A percentile compares a stretch with the other conserved stretches of the same genome.
Conservation (phyloP, 2,888 invertebrate genomes). For the Parascotia fuliginaria region DNA sequence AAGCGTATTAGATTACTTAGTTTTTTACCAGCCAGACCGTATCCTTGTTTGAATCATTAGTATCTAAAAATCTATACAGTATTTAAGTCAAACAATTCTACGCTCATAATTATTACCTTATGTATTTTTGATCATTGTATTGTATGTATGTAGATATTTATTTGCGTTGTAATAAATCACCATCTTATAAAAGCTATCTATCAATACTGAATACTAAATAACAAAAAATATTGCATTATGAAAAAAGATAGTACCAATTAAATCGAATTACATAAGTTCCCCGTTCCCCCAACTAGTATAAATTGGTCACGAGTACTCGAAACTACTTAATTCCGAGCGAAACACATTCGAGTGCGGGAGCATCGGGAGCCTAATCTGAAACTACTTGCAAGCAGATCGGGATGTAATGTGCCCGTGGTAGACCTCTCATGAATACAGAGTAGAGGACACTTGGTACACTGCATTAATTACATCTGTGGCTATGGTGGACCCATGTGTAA, state of each 20-base stretch:
- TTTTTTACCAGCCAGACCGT: no score
- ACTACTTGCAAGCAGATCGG: conserved; percentile 75
- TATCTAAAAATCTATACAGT: no score
- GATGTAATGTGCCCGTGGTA: conserved; percentile 67
- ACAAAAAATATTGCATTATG: background rate
- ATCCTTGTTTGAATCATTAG: no score
- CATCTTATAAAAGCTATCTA: no score
- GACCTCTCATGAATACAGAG: conserved; percentile 78
- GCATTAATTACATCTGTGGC: conserved; percentile 50
- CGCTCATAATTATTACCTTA: no score
- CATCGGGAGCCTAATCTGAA: conserved; percentile 66
- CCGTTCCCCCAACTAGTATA: conserved; percentile 45
- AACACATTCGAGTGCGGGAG: conserved; percentile 61
- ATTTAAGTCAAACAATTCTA: no score
- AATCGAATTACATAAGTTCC: conserved; percentile 43
- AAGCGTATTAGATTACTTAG: no score
- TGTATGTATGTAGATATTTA: no score
- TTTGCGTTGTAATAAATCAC: no score
- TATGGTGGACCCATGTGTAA: conserved; percentile 32
- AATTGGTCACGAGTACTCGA: conserved; percentile 60
- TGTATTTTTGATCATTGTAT: no score
- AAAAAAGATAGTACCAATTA: conserved; percentile 9
- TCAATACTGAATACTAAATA: no score
- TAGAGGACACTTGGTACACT: conserved; percentile 46
- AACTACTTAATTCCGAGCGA: conserved; percentile 64